Evolutionary conservation across 2,797 vertebrate species (phyloP).

Genomic region (Hirundo rustica): DNA sequence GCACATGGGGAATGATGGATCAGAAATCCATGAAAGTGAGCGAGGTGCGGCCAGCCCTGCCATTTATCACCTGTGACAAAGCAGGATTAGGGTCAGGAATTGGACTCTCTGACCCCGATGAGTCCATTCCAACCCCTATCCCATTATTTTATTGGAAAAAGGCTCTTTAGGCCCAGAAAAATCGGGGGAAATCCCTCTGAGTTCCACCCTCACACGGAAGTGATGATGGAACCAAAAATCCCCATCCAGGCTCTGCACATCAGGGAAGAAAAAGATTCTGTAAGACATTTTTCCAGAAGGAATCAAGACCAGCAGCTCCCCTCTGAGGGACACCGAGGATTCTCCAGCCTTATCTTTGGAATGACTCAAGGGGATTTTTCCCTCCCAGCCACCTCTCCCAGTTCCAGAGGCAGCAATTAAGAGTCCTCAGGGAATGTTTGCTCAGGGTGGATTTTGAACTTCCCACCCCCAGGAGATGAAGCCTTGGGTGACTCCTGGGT

Average conservation of each 20-base stretch:
- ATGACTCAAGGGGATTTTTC: background rate
- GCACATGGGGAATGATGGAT: fast-evolving
- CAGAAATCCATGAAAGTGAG: background rate
- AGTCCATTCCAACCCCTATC: background rate
- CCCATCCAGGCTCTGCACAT: fast-evolving
- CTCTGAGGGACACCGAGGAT: background rate
- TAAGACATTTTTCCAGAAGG: background rate
- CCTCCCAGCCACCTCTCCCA: background rate
- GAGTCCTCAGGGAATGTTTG: background rate
- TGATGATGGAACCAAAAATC: fast-evolving
- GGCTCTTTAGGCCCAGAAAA: background rate
- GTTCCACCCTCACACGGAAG: background rate
- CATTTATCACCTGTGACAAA: background rate
- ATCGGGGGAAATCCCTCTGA: background rate
- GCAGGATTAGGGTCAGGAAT: background rate
- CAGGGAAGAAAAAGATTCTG: background rate
- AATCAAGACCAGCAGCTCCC: background rate
- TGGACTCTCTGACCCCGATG: background rate
- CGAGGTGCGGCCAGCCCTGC: background rate
- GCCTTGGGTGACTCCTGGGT: background rate
- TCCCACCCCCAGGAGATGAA: background rate
- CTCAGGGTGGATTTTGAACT: background rate
- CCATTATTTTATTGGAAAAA: background rate
- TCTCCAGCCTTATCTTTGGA: background rate
- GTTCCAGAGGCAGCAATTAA: background rate